These are phyloP conservation scores for Parasteatoda tepidariorum DNA, from an alignment of 1,140 invertebrate species.

Conservation along the genomic window DNA sequence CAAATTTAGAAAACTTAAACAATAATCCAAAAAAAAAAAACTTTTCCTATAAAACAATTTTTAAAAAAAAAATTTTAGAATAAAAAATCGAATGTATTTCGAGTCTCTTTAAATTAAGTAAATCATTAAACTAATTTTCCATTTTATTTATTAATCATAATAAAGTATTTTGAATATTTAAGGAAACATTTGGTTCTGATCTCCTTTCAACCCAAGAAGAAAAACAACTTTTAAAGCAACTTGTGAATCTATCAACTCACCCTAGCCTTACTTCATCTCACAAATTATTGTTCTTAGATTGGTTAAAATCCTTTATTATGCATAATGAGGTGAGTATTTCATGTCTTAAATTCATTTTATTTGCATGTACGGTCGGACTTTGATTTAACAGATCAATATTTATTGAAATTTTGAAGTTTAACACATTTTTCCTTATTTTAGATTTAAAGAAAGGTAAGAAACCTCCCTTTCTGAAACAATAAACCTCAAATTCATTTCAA, in stretches of 20 bases:
- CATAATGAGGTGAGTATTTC: background rate
- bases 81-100: no score
- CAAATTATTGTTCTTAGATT: constrained; percentile 60
- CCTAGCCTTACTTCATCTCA: constrained; percentile 61
- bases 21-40: no score
- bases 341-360: background rate
- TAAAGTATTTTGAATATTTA: background rate
- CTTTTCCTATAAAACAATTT: no score
- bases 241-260: constrained; percentile 47
- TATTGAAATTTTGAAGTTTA: no score
- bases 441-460: no score
- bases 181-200: constrained; percentile 58
- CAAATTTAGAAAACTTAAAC: no score
- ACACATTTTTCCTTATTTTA: no score
- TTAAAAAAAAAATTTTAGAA: no score
- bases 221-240: constrained; percentile 58
- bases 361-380: no score
- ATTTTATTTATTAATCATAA: background rate
- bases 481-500: no score
- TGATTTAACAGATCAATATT: no score
- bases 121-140: background rate
- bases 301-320: constrained; percentile 32
- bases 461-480: no score
- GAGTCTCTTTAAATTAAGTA: background rate
- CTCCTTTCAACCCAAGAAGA: constrained; percentile 60